A percentile compares a stretch with the other conserved stretches of the same genome.
phyloP scores from a whole-genome alignment of 2,113 vertebrate species.

The Columba livia region DNA sequence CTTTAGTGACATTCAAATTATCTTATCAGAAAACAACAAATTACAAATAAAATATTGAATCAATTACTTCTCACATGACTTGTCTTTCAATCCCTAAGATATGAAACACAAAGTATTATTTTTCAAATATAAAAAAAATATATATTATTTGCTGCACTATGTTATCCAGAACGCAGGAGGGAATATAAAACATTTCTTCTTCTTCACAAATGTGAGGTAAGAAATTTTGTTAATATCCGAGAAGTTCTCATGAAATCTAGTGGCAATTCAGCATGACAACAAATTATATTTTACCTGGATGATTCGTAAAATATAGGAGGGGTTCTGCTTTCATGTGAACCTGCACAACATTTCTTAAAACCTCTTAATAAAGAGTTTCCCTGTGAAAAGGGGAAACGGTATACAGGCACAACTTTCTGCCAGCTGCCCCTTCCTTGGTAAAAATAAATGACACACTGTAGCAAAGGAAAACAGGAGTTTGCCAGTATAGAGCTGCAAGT shows the following conservation, averaged over 20 bases:
- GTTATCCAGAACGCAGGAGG: background rate
- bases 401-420: background rate
- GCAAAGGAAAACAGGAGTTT: background rate
- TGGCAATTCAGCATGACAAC: background rate
- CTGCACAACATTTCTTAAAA: background rate
- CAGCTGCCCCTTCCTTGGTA: background rate
- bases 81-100: background rate
- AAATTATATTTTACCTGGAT: background rate
- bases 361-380: background rate
- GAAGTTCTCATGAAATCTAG: background rate
- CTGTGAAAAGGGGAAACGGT: background rate
- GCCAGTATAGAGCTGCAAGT: background rate
- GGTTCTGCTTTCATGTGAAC: background rate
- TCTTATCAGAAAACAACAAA: background rate
- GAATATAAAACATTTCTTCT: background rate
- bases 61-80: background rate
- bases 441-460: rapidly evolving
- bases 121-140: background rate
- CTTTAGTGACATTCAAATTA: background rate
- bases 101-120: background rate
- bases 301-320: background rate
- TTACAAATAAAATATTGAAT: background rate
- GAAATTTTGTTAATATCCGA: background rate
- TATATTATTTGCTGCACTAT: background rate
- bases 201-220: background rate